Evolutionary conservation across 1,140 invertebrate genomes (phyloP), one percentile per base, ranked within the genome.

Genomic region (Asobara japonica): DNA sequence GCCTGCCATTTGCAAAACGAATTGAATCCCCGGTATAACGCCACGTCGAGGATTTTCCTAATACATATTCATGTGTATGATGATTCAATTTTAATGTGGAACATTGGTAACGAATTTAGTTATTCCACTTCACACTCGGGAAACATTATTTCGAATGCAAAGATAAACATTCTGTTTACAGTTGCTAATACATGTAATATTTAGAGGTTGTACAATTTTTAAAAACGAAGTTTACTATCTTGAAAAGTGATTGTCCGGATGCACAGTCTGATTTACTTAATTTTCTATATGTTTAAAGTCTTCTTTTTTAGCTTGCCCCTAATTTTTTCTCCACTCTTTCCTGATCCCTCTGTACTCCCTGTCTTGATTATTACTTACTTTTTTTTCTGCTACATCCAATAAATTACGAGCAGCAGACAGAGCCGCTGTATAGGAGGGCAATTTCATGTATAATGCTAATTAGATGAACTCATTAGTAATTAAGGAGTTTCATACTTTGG

Each of bases 31-130:
- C 48, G 25, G 45, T 22, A 65, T 56, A 65, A 69, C 66, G 71
- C 48, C 25, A 25, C 33, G 29, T 36, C 20, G 62, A 38, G 36
- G 8, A 13, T 48, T 66, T 31, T 36, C 27, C 38, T 45, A 22
- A 67, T 79, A 69, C 74, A 79, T 78, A 79, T 79, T 79, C 76
- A 79, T 79, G 75, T 36, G 36, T 51, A 56, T 45, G 69, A 74
- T 78, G 75, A 79, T 79, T 78, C 74, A 79, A 79, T 79, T 78
- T 77, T 79, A 73, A 64, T 64, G 72, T 69, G 67, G 65, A 69
- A 76, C 77, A 77, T 77, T 73, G 70, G 75, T 77, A 78, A 78
- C 72, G 73, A 76, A 69, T 73, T 66, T 71, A 76, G 78, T 79
- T 79, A 78, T 73, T 75, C 65, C 61, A n/a, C 41, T 71, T 68